Percentiles rank a stretch among this genome's conserved stretches.
Conservation (phyloP, 2,113 vertebrate species). For the Petaurus breviceps region DNA sequence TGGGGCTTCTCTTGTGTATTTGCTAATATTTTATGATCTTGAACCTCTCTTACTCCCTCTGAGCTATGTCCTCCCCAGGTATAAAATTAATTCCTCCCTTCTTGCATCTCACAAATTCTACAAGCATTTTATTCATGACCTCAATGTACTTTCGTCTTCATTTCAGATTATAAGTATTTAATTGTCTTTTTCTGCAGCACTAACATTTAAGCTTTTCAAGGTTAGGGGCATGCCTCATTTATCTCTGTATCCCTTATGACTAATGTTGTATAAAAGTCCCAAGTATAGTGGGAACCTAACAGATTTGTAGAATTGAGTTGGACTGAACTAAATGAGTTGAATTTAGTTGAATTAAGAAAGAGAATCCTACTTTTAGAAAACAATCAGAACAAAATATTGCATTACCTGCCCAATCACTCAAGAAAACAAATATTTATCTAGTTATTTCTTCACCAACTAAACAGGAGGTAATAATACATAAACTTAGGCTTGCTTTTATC, state of each 20-base stretch:
- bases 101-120: background rate
- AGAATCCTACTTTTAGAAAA: background rate
- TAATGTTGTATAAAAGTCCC: background rate
- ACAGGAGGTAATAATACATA: slow-evolving; percentile 15
- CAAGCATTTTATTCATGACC: background rate
- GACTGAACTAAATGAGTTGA: background rate
- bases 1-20: background rate
- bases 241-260: background rate
- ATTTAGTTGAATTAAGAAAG: background rate
- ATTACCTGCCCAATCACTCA: background rate
- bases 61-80: background rate
- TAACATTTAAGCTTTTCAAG: background rate
- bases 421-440: slow-evolving; percentile 6
- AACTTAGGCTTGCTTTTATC: background rate
- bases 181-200: background rate
- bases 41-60: background rate
- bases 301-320: background rate
- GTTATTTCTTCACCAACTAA: slow-evolving; percentile 31
- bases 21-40: background rate
- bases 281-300: background rate
- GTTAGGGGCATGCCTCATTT: background rate
- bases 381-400: slow-evolving; percentile 36
- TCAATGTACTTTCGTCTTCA: background rate
- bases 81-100: background rate
- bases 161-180: background rate